Base-by-base conservation (phyloP, 2,797 vertebrate genomes). In the Sebastes elongatus region DNA sequence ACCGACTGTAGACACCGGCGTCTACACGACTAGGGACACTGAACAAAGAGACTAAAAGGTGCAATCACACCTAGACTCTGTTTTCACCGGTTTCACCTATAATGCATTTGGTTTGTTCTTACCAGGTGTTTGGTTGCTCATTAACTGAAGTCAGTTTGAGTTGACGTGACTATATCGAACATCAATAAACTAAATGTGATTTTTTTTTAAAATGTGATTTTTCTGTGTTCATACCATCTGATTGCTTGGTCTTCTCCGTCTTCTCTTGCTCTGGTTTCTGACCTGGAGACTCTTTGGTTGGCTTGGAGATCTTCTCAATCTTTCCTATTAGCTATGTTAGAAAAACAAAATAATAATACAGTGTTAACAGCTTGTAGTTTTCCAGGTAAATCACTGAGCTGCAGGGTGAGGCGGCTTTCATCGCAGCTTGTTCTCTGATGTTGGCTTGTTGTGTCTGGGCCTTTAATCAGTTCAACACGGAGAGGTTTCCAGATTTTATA, bases 261-360 rank as follows among this genome's bases (percentile, higher is more conserved):
- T 96, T 99, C 78, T 98, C 97, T 2, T 86, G 32, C 7, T 98
- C 98, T 66, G 89, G n/a, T 70, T 91, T 98, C 91, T 95, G 97
- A 69, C 86, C 95, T 13, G 91, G 86, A 52, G 86, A 95, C 84
- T 97, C 98, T 93, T 95, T 97, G 70, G 84, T 78, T 30, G 95
- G 63, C 87, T 97, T 98, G 14, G 82, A 9, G 68, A 90, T 86
- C 92, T 95, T 96, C 55, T 96, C 96, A 52, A 80, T 74, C 85
- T 95, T 96, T 23, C 91, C 94, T 11, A 81, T n/a, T 6, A 84
- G 7, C 95, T 96, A 59, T 22, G 33, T 62, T 9, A 28, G 52
- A 16, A 22, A 16, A 53, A 20, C 64, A 16, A 59, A 57, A 76
- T 13, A 38, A 38, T 14, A 38, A 33, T 0, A 61, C 1, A 66